Conservation (phyloP, 23 tunicate genomes). For the Trididemnum nubilum region DNA sequence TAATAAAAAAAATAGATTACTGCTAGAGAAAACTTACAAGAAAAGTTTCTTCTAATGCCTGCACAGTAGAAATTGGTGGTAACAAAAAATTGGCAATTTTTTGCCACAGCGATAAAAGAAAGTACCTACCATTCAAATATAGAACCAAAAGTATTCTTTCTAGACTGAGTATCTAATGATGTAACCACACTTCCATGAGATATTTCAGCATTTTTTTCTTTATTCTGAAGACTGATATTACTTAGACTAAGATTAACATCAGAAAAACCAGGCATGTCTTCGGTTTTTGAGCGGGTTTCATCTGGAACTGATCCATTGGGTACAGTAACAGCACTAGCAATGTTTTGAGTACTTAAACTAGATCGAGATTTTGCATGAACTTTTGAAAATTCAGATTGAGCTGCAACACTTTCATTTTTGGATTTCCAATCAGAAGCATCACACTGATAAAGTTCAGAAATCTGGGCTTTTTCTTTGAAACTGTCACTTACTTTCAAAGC, state of each 20-base stretch:
- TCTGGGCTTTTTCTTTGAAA: too few relatives aligned
- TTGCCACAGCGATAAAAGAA: background rate
- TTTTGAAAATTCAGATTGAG: too few relatives aligned
- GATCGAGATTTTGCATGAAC: background rate
- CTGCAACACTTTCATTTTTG: background rate
- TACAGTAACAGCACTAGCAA: background rate
- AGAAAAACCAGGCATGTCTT: background rate
- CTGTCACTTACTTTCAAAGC: too few relatives aligned
- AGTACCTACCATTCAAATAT: conserved; percentile 10
- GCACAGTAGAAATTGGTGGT: too few relatives aligned
- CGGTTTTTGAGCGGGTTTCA: too few relatives aligned
- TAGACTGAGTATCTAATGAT: background rate
- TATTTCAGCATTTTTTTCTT: background rate
- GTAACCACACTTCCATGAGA: too few relatives aligned
- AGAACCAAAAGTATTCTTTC: conserved; percentile 1
- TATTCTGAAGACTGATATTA: background rate
- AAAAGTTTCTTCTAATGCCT: too few relatives aligned
- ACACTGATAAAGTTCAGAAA: too few relatives aligned
- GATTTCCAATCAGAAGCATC: too few relatives aligned
- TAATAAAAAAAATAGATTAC: too few relatives aligned
- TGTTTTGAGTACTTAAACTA: background rate
- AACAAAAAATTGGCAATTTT: too few relatives aligned
- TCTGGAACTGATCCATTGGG: background rate
- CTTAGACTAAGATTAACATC: background rate
- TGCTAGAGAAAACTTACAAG: too few relatives aligned